phyloP scores from a whole-genome alignment of 2,113 vertebrate genomes.

The Spilogale gracilis region DNA sequence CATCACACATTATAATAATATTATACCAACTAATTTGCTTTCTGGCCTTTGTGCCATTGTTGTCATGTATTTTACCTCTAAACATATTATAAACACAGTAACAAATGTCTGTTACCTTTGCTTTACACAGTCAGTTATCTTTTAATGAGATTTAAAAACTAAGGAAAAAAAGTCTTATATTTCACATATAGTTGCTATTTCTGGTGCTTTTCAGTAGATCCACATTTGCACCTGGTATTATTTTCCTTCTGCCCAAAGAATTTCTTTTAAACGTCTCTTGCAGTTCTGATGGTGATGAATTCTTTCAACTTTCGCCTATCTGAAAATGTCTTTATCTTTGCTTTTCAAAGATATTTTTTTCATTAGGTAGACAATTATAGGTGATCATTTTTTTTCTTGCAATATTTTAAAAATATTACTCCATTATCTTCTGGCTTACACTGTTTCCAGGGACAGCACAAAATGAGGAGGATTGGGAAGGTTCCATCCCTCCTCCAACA shows the following conservation, averaged over 20 bases:
- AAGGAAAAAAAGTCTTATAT: not conserved
- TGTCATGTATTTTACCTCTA: not conserved
- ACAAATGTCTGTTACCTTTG: not conserved
- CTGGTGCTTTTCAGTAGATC: not conserved
- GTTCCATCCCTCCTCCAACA: not conserved
- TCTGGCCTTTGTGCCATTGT: not conserved
- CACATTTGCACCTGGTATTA: slow-evolving; percentile 8
- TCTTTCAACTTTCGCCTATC: slow-evolving; percentile 18
- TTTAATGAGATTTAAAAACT: slow-evolving; percentile 33
- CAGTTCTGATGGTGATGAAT: not conserved
- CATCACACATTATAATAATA: not conserved
- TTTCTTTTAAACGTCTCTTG: slow-evolving; percentile 32
- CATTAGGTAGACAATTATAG: not conserved
- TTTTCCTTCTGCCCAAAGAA: slow-evolving; percentile 59
- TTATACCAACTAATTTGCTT: not conserved
- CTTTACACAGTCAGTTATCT: not conserved
- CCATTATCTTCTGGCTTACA: not conserved
- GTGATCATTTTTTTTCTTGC: not conserved
- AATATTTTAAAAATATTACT: not conserved
- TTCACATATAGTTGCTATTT: not conserved
- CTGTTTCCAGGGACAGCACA: not conserved
- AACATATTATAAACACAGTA: not conserved
- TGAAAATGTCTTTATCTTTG: not conserved
- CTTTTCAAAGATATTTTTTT: slow-evolving; percentile 48
- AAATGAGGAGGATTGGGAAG: not conserved